Conservation (phyloP, 1,140 invertebrate species). For the Brevipalpus yothersi region DNA sequence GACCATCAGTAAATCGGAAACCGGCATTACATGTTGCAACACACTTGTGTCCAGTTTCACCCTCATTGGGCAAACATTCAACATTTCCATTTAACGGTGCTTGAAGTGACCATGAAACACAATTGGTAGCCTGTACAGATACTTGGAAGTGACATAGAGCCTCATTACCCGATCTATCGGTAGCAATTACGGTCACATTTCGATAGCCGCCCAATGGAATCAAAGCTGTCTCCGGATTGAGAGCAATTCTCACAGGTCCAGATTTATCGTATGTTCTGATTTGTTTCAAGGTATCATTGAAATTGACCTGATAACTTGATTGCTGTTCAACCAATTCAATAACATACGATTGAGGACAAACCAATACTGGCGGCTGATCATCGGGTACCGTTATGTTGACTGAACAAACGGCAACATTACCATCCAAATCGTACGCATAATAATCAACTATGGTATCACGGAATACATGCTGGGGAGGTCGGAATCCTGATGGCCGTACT, state of each 20-base stretch:
- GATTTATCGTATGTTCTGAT: constrained; percentile 71
- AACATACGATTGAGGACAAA: constrained; percentile 83
- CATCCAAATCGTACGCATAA: constrained; percentile 82
- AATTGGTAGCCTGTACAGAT: constrained; percentile 56
- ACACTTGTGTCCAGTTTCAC: constrained; percentile 46
- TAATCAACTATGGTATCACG: constrained; percentile 80
- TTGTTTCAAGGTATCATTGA: constrained; percentile 61
- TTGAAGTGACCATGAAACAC: constrained; percentile 75
- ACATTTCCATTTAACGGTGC: constrained; percentile 61
- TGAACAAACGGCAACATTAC: constrained; percentile 86
- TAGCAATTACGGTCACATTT: constrained; percentile 74
- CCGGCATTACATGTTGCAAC: constrained; percentile 73
- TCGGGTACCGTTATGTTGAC: constrained; percentile 85
- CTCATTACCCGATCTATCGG: constrained; percentile 64
- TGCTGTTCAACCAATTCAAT: constrained; percentile 70
- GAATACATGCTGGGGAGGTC: constrained; percentile 62
- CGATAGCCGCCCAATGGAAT: constrained; percentile 73
- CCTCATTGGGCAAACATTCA: constrained; percentile 48
- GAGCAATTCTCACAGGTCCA: constrained; percentile 45
- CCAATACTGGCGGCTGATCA: constrained; percentile 71
- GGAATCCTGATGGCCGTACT: constrained; percentile 68
- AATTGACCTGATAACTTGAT: constrained; percentile 67
- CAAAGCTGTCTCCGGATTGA: constrained; percentile 55
- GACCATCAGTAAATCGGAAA: constrained; percentile 68
- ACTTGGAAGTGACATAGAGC: constrained; percentile 84